Conservation (phyloP, 2,888 invertebrate genomes). For the Nymphalis c-album region DNA sequence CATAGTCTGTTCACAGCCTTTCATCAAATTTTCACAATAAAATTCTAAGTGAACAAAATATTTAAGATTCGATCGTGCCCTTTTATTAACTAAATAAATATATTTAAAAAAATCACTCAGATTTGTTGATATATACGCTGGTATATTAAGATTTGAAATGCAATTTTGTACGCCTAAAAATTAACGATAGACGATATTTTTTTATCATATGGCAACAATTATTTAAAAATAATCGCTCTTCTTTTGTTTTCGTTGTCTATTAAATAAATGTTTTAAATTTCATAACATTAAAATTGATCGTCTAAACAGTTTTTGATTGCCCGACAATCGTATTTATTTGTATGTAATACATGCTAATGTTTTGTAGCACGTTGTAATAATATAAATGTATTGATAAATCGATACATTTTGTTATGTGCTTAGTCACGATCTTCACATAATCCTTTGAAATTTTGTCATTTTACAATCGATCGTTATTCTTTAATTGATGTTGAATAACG, state of each 20-base stretch:
- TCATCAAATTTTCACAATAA: constrained; percentile 30
- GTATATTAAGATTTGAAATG: neutral
- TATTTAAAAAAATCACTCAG: neutral
- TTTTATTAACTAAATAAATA: constrained; percentile 15
- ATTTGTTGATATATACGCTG: neutral
- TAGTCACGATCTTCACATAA: neutral
- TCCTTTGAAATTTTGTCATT: neutral
- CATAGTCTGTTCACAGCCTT: constrained; percentile 65
- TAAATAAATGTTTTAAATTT: no score
- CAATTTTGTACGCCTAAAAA: neutral
- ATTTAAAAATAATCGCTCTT: neutral
- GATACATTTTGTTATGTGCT: neutral
- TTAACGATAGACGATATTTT: no score
- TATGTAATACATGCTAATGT: no score
- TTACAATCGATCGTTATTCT: neutral
- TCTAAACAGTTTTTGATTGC: no score
- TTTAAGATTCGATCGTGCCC: constrained; percentile 22
- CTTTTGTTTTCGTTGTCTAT: no score
- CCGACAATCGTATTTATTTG: no score
- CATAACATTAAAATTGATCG: no score
- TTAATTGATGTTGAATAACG: neutral
- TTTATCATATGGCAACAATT: neutral
- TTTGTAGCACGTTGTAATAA: no score
- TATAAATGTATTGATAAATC: neutral
- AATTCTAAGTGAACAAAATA: constrained; percentile 30